A percentile compares a stretch with the other conserved stretches of the same genome.
phyloP scores from a whole-genome alignment of 2,888 invertebrate genomes.

The Amorpha juglandis region DNA sequence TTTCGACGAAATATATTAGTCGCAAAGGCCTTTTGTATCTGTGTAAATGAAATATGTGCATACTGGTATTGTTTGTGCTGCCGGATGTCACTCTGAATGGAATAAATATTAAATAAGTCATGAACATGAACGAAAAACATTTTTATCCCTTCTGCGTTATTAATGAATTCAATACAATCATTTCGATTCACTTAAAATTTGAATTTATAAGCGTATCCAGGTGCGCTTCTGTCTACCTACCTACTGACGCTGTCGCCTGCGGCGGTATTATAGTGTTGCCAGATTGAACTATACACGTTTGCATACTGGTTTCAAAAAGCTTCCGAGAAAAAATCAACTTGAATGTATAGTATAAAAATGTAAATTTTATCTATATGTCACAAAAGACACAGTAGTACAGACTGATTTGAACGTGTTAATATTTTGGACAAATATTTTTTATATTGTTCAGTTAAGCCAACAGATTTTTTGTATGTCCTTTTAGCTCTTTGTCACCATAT shows the following conservation, averaged over 20 bases:
- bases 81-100: constrained; percentile 45
- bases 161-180: constrained; percentile 53
- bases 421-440: too few relatives aligned
- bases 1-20: constrained; percentile 10
- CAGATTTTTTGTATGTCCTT: background rate
- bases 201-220: constrained; percentile 70
- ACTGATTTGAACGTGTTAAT: too few relatives aligned
- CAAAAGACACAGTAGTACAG: too few relatives aligned
- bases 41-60: constrained; percentile 32
- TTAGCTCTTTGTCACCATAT: background rate
- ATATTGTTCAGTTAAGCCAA: too few relatives aligned
- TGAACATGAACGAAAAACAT: constrained; percentile 40
- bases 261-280: background rate
- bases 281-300: background rate
- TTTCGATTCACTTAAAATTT: constrained; percentile 55
- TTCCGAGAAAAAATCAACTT: too few relatives aligned
- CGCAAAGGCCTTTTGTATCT: constrained; percentile 34
- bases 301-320: too few relatives aligned
- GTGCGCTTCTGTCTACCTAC: constrained; percentile 44
- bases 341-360: too few relatives aligned
- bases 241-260: background rate
- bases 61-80: constrained; percentile 39
- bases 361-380: too few relatives aligned
- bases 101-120: constrained; percentile 43
- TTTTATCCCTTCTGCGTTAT: constrained; percentile 46